Base-by-base conservation (phyloP, 53 echinoderm and acorn worm species). In the Paracentrotus lividus region DNA sequence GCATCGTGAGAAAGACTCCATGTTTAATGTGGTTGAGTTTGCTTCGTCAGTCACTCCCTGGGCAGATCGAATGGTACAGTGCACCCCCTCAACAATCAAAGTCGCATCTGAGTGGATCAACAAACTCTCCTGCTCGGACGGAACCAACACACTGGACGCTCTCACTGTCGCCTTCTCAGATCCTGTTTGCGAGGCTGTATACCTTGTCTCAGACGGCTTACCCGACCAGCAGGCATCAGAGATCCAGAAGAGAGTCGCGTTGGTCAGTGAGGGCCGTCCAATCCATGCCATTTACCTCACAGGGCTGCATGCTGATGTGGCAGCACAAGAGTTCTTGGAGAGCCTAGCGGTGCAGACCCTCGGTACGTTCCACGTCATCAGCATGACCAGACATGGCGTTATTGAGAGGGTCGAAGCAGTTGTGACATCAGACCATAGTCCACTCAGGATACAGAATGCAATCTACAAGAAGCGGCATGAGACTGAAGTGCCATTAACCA, bases 1-100 rank as follows among this genome's bases (percentile, higher is more conserved):
- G 2, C 96, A 94, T 81, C 90, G 95, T 55, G 87, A 85, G 42
- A 97, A 93, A 36, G 97, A 97, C 64, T 95, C 95, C n/a, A 93
- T 96, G 93, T 97, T 99, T 65, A 97, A 99, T 90, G 93, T 97
- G 68, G 95, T 97, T 76, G 95, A 96, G 84, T 96, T 96, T 65
- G 95, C 97, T 21, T 96, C 96, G 0, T 93, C 95, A 21, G 96
- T 99, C 44, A 94, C 95, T 5, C 99, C 99, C 0, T 99, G 99
- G 99, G 97, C 99, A 0, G 99, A 99, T 84, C 94, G 96, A 44
- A 95, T 99, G 96, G 96, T 99, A 58, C 96, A 94, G 16, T 97
- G 97, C 66, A 97, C 99, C 14, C 99, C 99, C 13, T 96, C 97
- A 90, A 99, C 99, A 12, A 96, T 97, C 44, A 96, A 94, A 2